phyloP scores from a whole-genome alignment of 2,797 vertebrate species.

The Mus minutoides region DNA sequence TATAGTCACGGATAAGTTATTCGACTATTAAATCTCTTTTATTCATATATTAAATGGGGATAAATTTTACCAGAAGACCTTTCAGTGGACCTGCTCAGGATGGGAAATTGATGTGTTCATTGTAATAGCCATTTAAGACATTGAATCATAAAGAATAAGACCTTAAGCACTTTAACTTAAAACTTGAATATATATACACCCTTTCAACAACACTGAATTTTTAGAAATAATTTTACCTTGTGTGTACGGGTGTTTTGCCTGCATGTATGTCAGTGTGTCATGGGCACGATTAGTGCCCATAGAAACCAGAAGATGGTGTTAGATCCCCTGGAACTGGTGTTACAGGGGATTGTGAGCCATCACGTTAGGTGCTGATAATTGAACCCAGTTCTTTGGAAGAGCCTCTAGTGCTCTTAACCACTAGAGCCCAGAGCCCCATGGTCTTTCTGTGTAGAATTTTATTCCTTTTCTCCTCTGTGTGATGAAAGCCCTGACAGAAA shows the following conservation, averaged over 20 bases:
- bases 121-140: neutral
- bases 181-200: neutral
- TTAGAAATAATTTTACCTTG: neutral
- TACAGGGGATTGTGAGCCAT: neutral
- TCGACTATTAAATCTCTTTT: slow-evolving; percentile 7
- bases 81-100: neutral
- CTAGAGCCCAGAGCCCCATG: neutral
- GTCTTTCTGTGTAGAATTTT: neutral
- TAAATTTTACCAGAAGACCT: slow-evolving; percentile 21
- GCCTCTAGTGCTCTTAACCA: too few species aligned
- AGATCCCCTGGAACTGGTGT: neutral
- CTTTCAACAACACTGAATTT: neutral
- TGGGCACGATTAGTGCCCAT: neutral
- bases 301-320: neutral
- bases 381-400: neutral
- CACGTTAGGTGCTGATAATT: neutral
- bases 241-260: neutral
- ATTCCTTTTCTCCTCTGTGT: neutral
- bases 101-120: neutral
- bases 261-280: neutral
- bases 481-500: neutral
- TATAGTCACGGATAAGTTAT: neutral
- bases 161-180: neutral
- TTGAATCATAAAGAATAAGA: neutral
- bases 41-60: neutral